Evolutionary conservation across 2,113 vertebrate species (phyloP), one percentile per base, ranked within the genome.

Genomic region (Calyptomena viridis): DNA sequence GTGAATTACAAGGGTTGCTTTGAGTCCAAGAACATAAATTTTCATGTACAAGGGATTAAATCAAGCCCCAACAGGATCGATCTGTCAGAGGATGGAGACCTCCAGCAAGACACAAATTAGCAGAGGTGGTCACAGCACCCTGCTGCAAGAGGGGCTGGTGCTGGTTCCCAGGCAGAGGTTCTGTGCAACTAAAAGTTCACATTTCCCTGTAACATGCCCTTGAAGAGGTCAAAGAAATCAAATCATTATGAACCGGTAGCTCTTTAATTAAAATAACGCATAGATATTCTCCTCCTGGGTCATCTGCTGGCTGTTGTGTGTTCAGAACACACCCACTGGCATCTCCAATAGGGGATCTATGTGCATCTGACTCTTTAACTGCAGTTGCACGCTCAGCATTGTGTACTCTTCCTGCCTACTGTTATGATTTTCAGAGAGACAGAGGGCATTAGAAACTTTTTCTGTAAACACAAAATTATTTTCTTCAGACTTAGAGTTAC

Each of bases 11-110:
- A 89, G 73, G 69, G 76, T 64, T 90, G 73, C 83, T 86, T 64
- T 89, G 93, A 95, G 80, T 72, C 85, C 58, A 92, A 92, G 86
- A 97, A 86, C 90, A 92, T 92, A 95, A 86, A 93, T 93, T 96
- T 95, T 87, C 83, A 84, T 60, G n/a, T 92, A 86, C 69, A 89
- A 93, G 69, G 86, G 92, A 94, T 78, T 75, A 92, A 94, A 95
- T 91, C 74, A 74, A 28, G 46, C 90, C 85, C 83, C 77, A 86
- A 58, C 49, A 92, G 69, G 64, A 82, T 49, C 19, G 21, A 78
- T 84, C 73, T 52, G 56, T 46, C 58, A 37, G 40, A 74, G 50
- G 76, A 23, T 25, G 55, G 42, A 93, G 87, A 94, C 56, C 62
- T 93, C 87, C 63, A 91, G 79, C 77, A 82, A 75, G 88, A 86